Percentiles rank a stretch among this genome's conserved stretches.
These are phyloP conservation scores for Anableps anableps DNA, from an alignment of 2,797 vertebrate genomes.

Conservation along the genomic window DNA sequence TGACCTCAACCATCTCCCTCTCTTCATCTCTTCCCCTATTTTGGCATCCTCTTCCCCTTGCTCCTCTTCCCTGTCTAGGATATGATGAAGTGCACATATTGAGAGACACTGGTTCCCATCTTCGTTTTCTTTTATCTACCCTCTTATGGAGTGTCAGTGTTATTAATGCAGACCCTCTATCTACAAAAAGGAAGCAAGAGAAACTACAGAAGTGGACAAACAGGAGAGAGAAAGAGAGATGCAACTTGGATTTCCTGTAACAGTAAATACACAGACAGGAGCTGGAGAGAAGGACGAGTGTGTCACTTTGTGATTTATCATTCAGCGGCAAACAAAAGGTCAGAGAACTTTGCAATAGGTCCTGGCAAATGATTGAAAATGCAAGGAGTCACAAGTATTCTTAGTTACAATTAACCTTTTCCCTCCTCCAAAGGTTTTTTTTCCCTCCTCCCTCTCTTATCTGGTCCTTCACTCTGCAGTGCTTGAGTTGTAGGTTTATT, in stretches of 20 bases:
- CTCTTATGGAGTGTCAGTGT: conserved; percentile 69
- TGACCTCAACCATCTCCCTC: conserved; percentile 28
- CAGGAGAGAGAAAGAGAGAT: conserved; percentile 38
- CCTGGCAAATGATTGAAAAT: conserved; percentile 70
- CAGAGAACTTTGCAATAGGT: conserved; percentile 70
- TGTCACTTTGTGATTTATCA: conserved; percentile 73
- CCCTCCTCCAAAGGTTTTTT: conserved; percentile 42
- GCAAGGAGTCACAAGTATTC: conserved; percentile 77
- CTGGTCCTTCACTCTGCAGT: conserved; percentile 35
- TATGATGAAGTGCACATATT: conserved; percentile 77
- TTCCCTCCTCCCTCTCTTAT: conserved; percentile 8
- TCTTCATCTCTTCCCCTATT: conserved; percentile 21
- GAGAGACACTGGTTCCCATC: conserved; percentile 77
- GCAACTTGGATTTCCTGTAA: conserved; percentile 56
- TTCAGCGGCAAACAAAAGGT: conserved; percentile 79
- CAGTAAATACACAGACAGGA: conserved; percentile 58
- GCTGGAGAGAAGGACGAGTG: conserved; percentile 51
- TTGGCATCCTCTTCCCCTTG: conserved; percentile 31
- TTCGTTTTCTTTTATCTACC: conserved; percentile 78
- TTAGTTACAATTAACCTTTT: conserved; percentile 83
- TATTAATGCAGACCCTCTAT: conserved; percentile 73
- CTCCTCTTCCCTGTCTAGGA: conserved; percentile 57
- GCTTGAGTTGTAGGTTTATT: conserved; percentile 25
- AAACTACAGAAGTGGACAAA: conserved; percentile 34
- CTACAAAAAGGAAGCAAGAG: conserved; percentile 47